Evolutionary conservation across 2,797 vertebrate species (phyloP).

Genomic region (Hippopotamyrus pictus): DNA sequence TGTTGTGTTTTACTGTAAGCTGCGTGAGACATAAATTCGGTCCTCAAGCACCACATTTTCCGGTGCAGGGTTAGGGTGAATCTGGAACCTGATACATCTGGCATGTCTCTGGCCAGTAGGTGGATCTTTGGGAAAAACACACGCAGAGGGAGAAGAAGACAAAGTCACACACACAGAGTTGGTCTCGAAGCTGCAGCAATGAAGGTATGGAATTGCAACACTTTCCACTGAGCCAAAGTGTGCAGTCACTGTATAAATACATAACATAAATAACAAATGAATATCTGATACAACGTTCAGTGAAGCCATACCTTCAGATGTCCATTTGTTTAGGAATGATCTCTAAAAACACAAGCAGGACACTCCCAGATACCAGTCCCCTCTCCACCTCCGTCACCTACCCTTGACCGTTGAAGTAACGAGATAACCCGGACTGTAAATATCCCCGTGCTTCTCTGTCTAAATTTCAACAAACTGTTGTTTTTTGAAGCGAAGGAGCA

Average conservation of each 20-base stretch:
- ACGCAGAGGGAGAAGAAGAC: not conserved
- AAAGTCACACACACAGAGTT: not conserved
- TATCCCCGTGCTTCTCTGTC: not conserved
- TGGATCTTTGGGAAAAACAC: not conserved
- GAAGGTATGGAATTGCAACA: not conserved
- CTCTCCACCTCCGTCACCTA: not conserved
- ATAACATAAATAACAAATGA: not conserved
- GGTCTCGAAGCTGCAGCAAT: not conserved
- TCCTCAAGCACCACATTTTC: not conserved
- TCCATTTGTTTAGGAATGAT: not conserved
- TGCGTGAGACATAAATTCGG: not conserved
- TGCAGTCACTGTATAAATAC: not conserved
- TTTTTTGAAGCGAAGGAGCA: not conserved
- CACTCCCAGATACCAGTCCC: not conserved
- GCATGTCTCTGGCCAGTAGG: not conserved
- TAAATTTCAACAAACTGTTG: not conserved
- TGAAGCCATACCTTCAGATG: not conserved
- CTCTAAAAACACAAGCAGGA: not conserved
- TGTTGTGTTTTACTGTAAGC: not conserved
- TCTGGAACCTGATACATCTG: not conserved
- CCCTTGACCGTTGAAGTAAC: not conserved
- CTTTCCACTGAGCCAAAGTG: not conserved
- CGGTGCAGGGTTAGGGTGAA: not conserved
- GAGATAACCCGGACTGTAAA: not conserved
- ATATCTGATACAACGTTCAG: not conserved